Conservation (phyloP, 1,140 invertebrate genomes). For the Drosophila pectinifera region DNA sequence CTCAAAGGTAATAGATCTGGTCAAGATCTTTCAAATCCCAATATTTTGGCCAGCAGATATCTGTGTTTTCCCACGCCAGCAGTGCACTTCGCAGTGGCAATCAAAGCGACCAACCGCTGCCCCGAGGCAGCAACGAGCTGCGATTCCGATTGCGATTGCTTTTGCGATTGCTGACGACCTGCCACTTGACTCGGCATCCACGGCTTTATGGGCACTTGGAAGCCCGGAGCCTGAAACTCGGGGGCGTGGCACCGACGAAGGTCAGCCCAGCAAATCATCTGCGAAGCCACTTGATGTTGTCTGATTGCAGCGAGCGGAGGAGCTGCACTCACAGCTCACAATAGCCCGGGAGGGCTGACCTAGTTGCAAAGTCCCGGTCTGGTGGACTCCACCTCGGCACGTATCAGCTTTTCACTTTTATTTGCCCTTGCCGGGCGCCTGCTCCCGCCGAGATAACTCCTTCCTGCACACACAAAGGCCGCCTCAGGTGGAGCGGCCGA, state of each 20-base stretch:
- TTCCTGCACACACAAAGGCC: constrained; percentile 16
- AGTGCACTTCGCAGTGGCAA: constrained; percentile 36
- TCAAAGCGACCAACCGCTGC: constrained; percentile 35
- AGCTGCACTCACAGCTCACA: constrained; percentile 24
- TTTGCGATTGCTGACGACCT: constrained; percentile 57
- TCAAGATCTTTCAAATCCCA: background rate
- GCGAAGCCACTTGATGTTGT: constrained; percentile 57
- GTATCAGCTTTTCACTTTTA: constrained; percentile 55
- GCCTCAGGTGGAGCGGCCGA: constrained; percentile 6
- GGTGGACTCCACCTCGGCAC: constrained; percentile 36
- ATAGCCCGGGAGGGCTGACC: constrained; percentile 27
- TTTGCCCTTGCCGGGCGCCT: constrained; percentile 35
- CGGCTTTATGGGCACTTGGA: constrained; percentile 25
- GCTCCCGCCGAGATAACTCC: constrained; percentile 24
- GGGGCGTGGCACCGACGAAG: constrained; percentile 34
- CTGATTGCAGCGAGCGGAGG: constrained; percentile 44
- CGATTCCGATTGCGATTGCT: constrained; percentile 26
- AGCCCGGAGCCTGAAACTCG: background rate
- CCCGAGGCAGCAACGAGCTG: constrained; percentile 6
- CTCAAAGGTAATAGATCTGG: background rate
- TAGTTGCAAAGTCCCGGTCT: constrained; percentile 27
- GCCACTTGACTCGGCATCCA: constrained; percentile 47
- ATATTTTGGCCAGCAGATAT: constrained; percentile 1
- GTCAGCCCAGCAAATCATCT: constrained; percentile 59
- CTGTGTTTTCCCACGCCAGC: background rate